Conservation (phyloP, 1,140 invertebrate species). For the Amphibalanus amphitrite region DNA sequence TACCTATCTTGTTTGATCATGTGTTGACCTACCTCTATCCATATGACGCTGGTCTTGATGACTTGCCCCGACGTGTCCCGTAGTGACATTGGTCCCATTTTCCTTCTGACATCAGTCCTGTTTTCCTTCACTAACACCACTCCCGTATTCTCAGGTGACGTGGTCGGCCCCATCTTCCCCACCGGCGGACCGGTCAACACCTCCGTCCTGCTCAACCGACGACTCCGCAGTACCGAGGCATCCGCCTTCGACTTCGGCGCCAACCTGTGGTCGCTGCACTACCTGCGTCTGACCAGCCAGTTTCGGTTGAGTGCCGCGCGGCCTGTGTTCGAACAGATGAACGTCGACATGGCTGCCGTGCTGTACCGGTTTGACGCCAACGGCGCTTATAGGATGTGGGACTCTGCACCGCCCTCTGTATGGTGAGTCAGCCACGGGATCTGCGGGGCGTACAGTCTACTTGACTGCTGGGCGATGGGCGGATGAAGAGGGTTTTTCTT, state of each 20-base stretch:
- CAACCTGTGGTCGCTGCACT: slow-evolving; percentile 38
- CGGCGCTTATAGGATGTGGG: slow-evolving; percentile 32
- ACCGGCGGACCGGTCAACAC: slow-evolving; percentile 14
- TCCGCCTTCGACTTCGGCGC: slow-evolving; percentile 40
- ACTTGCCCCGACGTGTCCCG: too few relatives aligned
- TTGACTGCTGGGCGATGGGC: too few relatives aligned
- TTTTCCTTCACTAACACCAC: too few relatives aligned
- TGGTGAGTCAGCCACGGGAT: too few relatives aligned
- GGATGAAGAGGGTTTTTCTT: too few relatives aligned
- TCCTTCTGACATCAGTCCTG: too few relatives aligned
- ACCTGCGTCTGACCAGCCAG: slow-evolving; percentile 39
- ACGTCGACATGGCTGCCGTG: slow-evolving; percentile 27
- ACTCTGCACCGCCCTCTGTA: slow-evolving; percentile 27
- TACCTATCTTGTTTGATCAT: too few relatives aligned
- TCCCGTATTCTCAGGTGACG: slow-evolving; percentile 24
- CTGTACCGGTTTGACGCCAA: slow-evolving; percentile 26
- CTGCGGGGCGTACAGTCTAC: too few relatives aligned
- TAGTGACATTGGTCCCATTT: too few relatives aligned
- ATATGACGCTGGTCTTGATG: too few relatives aligned
- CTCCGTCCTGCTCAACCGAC: slow-evolving; percentile 15
- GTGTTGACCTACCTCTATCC: too few relatives aligned
- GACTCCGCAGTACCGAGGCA: slow-evolving; percentile 30
- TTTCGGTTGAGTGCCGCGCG: slow-evolving; percentile 24
- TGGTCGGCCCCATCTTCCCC: slow-evolving; percentile 32
- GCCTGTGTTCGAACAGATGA: slow-evolving; percentile 29